Conservation (phyloP, 2,888 invertebrate species). For the Masnerella sp. region DNA sequence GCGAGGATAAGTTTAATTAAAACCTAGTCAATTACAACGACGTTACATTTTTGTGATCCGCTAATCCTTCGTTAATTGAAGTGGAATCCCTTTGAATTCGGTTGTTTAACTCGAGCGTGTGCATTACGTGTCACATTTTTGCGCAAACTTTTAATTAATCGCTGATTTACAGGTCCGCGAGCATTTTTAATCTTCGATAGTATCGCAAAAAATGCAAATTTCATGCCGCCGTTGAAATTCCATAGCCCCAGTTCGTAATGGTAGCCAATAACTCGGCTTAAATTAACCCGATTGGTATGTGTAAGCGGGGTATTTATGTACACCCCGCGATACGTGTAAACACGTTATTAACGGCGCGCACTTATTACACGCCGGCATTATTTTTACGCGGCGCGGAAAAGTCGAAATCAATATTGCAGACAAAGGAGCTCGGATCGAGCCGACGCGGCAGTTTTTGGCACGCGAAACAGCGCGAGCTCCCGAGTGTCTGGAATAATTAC, state of each 20-base stretch:
- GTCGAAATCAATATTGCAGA: constrained; percentile 5
- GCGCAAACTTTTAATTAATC: constrained; percentile 18
- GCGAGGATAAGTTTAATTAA: too few relatives aligned
- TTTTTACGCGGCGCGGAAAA: constrained; percentile 3
- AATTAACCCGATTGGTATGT: constrained; percentile 15
- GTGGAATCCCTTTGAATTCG: background rate
- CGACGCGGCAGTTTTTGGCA: constrained; percentile 14
- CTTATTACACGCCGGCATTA: background rate
- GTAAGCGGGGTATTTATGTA: constrained; percentile 8
- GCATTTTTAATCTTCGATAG: constrained; percentile 19
- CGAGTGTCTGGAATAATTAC: constrained; percentile 47
- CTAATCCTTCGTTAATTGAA: constrained; percentile 9
- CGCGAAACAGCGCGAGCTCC: constrained; percentile 26
- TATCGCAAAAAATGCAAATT: constrained; percentile 29
- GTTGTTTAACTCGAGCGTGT: background rate
- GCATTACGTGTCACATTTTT: constrained; percentile 7
- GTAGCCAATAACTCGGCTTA: constrained; percentile 23
- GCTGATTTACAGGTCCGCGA: constrained; percentile 17
- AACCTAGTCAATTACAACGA: too few relatives aligned
- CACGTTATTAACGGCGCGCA: background rate
- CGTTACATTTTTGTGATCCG: constrained; percentile 1
- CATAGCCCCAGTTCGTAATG: background rate
- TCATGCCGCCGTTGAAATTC: constrained; percentile 2
- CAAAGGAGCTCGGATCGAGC: background rate
- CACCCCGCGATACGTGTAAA: background rate